These are phyloP conservation scores for Idaea dimidiata DNA, from an alignment of 2,888 invertebrate genomes.

Conservation along the genomic window DNA sequence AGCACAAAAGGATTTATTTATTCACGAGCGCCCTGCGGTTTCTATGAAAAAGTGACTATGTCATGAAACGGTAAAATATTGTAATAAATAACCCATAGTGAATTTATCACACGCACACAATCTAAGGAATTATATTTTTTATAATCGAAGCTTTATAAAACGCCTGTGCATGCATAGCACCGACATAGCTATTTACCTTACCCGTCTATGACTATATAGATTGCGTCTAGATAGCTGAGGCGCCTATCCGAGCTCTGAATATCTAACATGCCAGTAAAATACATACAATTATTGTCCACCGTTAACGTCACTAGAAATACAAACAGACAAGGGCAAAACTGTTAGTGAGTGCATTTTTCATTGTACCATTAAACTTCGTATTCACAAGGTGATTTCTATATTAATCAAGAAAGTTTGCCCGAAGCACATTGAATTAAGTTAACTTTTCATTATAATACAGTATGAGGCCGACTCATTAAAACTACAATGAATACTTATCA, in stretches of 20 bases:
- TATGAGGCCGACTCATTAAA: slow-evolving; percentile 53
- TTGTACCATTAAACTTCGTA: background rate
- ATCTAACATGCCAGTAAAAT: slow-evolving; percentile 55
- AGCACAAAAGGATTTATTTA: too few species aligned
- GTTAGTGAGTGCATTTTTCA: slow-evolving; percentile 56
- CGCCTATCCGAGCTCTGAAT: background rate
- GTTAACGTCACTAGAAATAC: slow-evolving; percentile 51
- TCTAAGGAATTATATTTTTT: too few species aligned
- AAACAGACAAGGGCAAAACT: slow-evolving; percentile 60
- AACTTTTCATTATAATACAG: slow-evolving; percentile 58
- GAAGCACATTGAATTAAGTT: background rate
- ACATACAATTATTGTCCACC: slow-evolving; percentile 64
- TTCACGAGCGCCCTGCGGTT: too few species aligned
- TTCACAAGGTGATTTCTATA: background rate
- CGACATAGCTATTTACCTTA: too few species aligned
- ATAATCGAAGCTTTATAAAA: too few species aligned
- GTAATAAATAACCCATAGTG: too few species aligned
- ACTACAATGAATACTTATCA: slow-evolving; percentile 63
- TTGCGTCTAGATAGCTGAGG: too few species aligned
- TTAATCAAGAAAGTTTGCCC: background rate
- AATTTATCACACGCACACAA: too few species aligned
- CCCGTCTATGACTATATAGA: too few species aligned
- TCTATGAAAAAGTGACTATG: too few species aligned
- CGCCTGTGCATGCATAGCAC: too few species aligned
- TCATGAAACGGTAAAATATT: too few species aligned